Percentiles rank a stretch among this genome's conserved stretches.
Conservation (phyloP, 2,888 invertebrate species). For the Eilema caniola region DNA sequence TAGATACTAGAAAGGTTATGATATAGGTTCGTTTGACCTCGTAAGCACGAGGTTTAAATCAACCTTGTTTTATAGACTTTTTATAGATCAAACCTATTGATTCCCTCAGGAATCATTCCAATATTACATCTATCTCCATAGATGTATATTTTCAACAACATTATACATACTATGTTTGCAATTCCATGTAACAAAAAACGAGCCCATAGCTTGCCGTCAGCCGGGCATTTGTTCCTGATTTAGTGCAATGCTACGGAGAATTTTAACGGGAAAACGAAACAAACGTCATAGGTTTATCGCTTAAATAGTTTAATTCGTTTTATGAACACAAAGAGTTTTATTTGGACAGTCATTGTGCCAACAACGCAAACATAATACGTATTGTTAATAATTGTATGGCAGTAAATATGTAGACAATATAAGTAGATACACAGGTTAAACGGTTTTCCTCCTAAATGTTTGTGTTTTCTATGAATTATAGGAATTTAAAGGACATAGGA, state of each 20-base stretch:
- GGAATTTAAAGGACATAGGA: background rate
- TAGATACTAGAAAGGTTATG: no score
- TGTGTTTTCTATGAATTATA: background rate
- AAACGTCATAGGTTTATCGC: background rate
- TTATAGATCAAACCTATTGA: no score
- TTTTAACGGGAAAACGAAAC: background rate
- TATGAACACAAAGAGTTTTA: background rate
- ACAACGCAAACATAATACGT: background rate
- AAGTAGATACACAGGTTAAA: background rate
- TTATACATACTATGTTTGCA: no score
- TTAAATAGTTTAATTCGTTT: background rate
- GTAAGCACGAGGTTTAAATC: no score
- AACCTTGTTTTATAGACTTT: no score
- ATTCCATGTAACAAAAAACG: no score
- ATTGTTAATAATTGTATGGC: background rate
- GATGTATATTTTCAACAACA: no score
- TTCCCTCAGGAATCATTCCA: no score
- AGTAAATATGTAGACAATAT: constrained; percentile 1
- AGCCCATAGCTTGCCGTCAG: no score
- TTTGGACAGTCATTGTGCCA: background rate
- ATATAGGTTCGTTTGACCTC: no score
- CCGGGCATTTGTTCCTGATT: no score
- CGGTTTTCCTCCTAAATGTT: background rate
- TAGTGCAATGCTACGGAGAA: background rate
- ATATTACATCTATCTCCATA: no score